A percentile compares a stretch with the other conserved stretches of the same genome.
phyloP scores from a whole-genome alignment of 2,797 vertebrate species.

The Pangasius krempfi region DNA sequence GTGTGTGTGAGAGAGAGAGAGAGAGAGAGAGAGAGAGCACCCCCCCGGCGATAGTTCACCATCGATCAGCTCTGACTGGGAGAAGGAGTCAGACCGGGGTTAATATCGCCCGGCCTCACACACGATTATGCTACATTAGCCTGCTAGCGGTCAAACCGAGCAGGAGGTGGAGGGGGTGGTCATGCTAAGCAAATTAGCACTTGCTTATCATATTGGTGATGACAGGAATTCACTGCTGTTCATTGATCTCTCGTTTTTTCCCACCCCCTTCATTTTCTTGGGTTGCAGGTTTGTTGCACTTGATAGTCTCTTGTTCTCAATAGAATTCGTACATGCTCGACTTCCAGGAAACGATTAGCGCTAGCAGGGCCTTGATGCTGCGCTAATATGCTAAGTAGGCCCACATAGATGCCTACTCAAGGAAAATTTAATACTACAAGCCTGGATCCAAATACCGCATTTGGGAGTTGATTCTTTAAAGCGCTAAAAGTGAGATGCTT shows the following conservation, averaged over 20 bases:
- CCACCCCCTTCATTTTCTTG: conserved; percentile 36
- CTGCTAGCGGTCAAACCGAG: conserved; percentile 79
- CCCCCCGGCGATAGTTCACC: conserved; percentile 88
- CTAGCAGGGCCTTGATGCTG: conserved; percentile 46
- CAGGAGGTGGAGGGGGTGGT: conserved; percentile 70
- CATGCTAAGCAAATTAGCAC: conserved; percentile 83
- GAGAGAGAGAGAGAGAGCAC: conserved; percentile 9
- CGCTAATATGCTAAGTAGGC: conserved; percentile 56
- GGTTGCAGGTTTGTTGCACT: conserved; percentile 26
- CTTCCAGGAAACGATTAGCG: conserved; percentile 71
- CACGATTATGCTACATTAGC: conserved; percentile 86
- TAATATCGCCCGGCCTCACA: conserved; percentile 81
- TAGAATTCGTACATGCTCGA: conserved; percentile 54
- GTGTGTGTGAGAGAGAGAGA: background rate
- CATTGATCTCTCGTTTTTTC: conserved; percentile 75
- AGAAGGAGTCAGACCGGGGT: conserved; percentile 87
- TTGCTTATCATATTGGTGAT: conserved; percentile 81
- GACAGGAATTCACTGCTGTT: conserved; percentile 71
- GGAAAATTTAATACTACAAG: conserved; percentile 52
- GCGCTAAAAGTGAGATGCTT: conserved; percentile 34
- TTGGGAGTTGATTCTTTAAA: conserved; percentile 55
- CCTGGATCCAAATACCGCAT: conserved; percentile 53
- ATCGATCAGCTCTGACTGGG: conserved; percentile 91
- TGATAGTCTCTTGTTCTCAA: conserved; percentile 57
- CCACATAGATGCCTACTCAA: conserved; percentile 38